Conservation (phyloP, 2,113 vertebrate species). For the Phoenicopterus ruber region DNA sequence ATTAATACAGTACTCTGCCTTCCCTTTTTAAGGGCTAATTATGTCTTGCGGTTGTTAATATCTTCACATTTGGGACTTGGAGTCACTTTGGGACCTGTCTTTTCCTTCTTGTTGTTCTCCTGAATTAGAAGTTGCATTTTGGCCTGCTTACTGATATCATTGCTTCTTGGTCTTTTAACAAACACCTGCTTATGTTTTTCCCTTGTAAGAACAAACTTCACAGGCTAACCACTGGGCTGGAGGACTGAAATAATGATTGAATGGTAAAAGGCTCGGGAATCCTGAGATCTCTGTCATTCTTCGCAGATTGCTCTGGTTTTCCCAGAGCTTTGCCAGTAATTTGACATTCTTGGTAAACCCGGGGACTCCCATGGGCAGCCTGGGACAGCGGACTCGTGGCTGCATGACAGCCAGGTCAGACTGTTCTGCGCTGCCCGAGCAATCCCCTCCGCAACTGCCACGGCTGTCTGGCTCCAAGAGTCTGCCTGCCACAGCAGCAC, state of each 20-base stretch:
- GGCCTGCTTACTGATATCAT: neutral
- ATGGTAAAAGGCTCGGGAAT: neutral
- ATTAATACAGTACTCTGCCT: neutral
- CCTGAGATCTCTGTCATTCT: neutral
- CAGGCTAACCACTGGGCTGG: neutral
- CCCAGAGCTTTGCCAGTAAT: neutral
- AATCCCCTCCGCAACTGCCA: fast-evolving
- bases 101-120: neutral
- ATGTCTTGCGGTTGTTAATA: neutral
- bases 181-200: neutral
- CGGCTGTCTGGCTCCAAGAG: neutral
- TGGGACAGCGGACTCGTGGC: neutral
- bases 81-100: neutral
- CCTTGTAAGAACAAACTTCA: neutral
- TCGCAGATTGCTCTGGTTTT: neutral
- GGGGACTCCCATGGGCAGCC: neutral
- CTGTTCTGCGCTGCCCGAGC: neutral
- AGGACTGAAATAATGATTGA: neutral
- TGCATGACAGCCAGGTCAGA: neutral
- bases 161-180: neutral
- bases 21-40: neutral
- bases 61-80: neutral
- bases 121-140: neutral
- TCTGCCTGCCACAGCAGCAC: neutral
- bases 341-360: neutral